A percentile compares a stretch with the other conserved stretches of the same genome.
phyloP scores from a whole-genome alignment of 2,888 invertebrate genomes.

The Pseudococcus jackbeardsleyi region DNA sequence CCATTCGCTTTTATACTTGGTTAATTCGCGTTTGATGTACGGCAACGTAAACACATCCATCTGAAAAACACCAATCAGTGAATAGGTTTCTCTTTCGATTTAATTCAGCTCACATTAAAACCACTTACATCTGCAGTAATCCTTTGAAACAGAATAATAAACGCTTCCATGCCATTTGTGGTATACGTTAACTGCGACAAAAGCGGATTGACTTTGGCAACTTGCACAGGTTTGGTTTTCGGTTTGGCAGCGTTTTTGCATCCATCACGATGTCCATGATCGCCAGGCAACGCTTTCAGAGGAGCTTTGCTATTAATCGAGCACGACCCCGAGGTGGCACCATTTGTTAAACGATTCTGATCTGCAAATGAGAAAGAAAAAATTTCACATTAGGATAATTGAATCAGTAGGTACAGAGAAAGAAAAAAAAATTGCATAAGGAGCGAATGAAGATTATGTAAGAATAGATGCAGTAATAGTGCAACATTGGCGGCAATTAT shows the following conservation, averaged over 20 bases:
- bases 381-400: not conserved
- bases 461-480: not conserved
- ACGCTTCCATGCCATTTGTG: slow-evolving; percentile 83
- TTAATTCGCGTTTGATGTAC: slow-evolving; percentile 72
- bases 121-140: slow-evolving; percentile 76
- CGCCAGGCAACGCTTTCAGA: slow-evolving; percentile 45
- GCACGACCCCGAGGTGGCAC: not conserved
- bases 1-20: slow-evolving; percentile 72
- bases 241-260: slow-evolving; percentile 24
- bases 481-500: slow-evolving; percentile 3
- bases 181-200: slow-evolving; percentile 70
- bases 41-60: slow-evolving; percentile 77
- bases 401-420: not conserved
- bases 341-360: slow-evolving; percentile 70
- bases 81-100: not conserved
- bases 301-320: not conserved
- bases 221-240: slow-evolving; percentile 10
- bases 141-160: slow-evolving; percentile 88
- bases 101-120: not conserved
- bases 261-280: slow-evolving; percentile 46
- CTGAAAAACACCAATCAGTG: slow-evolving; percentile 70
- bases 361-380: slow-evolving; percentile 69
- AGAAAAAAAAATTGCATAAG: not conserved
- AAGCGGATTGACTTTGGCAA: slow-evolving; percentile 61
- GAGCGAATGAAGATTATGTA: slow-evolving; percentile 63